These are phyloP conservation scores for Miltochrista miniata DNA, from an alignment of 2,888 invertebrate genomes.

Conservation along the genomic window DNA sequence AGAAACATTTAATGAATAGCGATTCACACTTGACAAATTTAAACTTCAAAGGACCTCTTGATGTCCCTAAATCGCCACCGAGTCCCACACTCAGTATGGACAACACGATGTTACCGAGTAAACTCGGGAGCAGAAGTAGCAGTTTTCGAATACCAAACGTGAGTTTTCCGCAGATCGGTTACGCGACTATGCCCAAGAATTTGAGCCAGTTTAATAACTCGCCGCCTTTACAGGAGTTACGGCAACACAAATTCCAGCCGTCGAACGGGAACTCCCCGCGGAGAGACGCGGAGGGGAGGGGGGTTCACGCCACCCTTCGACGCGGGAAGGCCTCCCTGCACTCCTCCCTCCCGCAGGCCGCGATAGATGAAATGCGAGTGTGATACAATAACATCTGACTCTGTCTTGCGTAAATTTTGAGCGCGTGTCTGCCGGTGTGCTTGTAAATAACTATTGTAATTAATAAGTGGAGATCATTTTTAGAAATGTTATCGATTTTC, in stretches of 20 bases:
- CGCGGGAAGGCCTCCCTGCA: conserved; percentile 75
- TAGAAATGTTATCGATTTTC: conserved; percentile 71
- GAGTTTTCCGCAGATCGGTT: conserved; percentile 74
- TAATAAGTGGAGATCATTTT: conserved; percentile 40
- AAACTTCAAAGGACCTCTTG: conserved; percentile 83
- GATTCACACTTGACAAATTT: conserved; percentile 81
- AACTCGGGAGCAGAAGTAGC: conserved; percentile 80
- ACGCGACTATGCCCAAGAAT: conserved; percentile 85
- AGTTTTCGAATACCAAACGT: conserved; percentile 76
- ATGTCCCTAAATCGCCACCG: conserved; percentile 84
- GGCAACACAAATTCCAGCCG: conserved; percentile 84
- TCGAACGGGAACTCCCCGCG: conserved; percentile 78
- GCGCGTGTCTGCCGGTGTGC: conserved; percentile 42
- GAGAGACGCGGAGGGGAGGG: conserved; percentile 55
- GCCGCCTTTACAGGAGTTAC: conserved; percentile 77
- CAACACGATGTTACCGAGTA: conserved; percentile 76
- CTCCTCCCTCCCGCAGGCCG: conserved; percentile 90
- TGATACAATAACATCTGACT: conserved; percentile 84
- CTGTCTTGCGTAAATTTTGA: conserved; percentile 55
- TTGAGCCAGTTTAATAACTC: conserved; percentile 80
- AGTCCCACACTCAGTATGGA: conserved; percentile 85
- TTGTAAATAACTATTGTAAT: conserved; percentile 65
- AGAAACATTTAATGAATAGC: conserved; percentile 74
- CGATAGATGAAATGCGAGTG: conserved; percentile 95
- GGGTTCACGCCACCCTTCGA: conserved; percentile 72